These are phyloP conservation scores for Phylloscopus collybita DNA, from an alignment of 2,797 vertebrate genomes.

Conservation along the genomic window DNA sequence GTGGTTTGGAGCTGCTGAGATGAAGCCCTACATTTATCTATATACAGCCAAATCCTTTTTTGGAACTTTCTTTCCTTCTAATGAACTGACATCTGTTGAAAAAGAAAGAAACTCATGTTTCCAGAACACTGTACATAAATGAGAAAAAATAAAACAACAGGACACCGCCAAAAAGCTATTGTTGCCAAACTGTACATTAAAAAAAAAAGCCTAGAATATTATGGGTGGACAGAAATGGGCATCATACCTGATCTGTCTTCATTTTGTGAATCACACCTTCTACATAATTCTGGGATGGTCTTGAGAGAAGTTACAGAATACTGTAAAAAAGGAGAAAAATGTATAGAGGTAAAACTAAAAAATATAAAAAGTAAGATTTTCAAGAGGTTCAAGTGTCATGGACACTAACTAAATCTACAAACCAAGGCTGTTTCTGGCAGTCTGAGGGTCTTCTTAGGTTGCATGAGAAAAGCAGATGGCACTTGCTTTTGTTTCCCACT, in stretches of 20 bases:
- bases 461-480: background rate
- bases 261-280: conserved; percentile 87
- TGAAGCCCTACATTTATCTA: conserved; percentile 65
- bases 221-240: background rate
- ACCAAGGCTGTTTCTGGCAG: background rate
- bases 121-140: conserved; percentile 33
- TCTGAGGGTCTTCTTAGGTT: background rate
- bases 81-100: conserved; percentile 68
- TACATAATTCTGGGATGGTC: conserved; percentile 93
- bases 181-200: background rate
- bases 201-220: background rate
- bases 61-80: conserved; percentile 55
- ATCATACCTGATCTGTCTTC: conserved; percentile 91
- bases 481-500: background rate
- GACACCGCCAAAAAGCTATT: background rate
- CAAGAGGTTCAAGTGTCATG: background rate
- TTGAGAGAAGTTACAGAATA: conserved; percentile 93
- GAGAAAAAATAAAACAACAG: conserved; percentile 40
- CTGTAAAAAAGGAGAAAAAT: conserved; percentile 74
- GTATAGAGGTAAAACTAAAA: background rate
- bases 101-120: conserved; percentile 5
- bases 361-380: background rate
- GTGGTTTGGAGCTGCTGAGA: conserved; percentile 73
- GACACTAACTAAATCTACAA: background rate
- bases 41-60: conserved; percentile 63